A percentile compares a stretch with the other conserved stretches of the same genome.
phyloP scores from a whole-genome alignment of 2,113 vertebrate genomes.

The Pelmatolapia mariae region DNA sequence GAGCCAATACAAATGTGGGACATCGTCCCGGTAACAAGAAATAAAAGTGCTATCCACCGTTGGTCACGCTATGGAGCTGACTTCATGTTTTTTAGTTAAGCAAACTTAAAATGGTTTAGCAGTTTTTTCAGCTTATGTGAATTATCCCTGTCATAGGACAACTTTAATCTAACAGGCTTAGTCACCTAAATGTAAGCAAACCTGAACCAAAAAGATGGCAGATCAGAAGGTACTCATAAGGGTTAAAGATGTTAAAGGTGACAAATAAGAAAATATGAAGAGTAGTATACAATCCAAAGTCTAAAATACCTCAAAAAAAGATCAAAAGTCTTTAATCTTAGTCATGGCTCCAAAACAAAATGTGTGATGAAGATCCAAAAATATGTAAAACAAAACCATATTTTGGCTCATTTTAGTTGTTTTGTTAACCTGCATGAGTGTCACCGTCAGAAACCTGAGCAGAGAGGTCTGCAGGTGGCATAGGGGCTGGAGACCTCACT shows the following conservation, averaged over 20 bases:
- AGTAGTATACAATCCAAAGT: not conserved
- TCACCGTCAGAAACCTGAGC: slow-evolving; percentile 43
- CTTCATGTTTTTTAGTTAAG: not conserved
- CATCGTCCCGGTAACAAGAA: not conserved
- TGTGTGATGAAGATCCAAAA: slow-evolving; percentile 4
- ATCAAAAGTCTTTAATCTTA: not conserved
- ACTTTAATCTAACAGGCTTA: not conserved
- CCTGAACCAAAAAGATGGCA: not conserved
- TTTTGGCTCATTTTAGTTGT: slow-evolving; percentile 31
- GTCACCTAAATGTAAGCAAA: not conserved
- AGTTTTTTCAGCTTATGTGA: not conserved
- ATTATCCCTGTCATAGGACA: not conserved
- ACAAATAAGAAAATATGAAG: not conserved
- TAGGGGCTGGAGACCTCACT: slow-evolving; percentile 33
- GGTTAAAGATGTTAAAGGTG: not conserved
- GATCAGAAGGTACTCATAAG: not conserved
- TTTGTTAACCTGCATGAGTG: slow-evolving; percentile 45
- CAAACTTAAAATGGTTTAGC: not conserved
- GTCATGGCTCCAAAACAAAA: not conserved
- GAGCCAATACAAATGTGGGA: not conserved
- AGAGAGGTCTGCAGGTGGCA: slow-evolving; percentile 45
- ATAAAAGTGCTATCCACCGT: not conserved
- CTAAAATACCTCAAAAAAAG: not conserved
- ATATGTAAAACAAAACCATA: slow-evolving; percentile 28
- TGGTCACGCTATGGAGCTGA: not conserved